Conservation (phyloP, 2,888 invertebrate species). For the Lacanobia wlatinum region DNA sequence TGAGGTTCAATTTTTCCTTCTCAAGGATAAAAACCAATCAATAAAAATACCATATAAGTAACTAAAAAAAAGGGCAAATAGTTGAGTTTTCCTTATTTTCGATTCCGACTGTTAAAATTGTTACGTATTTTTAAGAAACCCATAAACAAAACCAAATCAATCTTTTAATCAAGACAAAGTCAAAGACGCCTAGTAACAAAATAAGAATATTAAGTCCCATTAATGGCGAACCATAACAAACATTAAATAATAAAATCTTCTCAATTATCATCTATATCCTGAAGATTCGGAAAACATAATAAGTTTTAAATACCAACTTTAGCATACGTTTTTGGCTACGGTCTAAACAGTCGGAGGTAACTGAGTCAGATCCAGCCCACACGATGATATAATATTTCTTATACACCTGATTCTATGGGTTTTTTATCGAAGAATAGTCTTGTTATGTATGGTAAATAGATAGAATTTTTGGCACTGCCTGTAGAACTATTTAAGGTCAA, state of each 20-base stretch:
- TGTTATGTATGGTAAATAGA: background rate
- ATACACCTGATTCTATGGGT: constrained; percentile 55
- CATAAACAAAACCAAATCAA: constrained; percentile 34
- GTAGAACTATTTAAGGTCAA: background rate
- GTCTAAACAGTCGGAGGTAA: constrained; percentile 66
- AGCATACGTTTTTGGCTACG: constrained; percentile 79
- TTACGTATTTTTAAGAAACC: constrained; percentile 5
- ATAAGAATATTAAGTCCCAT: constrained; percentile 61
- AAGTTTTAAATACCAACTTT: constrained; percentile 81
- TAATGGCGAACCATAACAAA: constrained; percentile 61
- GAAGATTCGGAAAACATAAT: constrained; percentile 70
- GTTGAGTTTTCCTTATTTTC: constrained; percentile 10
- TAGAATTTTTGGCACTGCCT: background rate
- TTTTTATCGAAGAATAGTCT: constrained; percentile 19
- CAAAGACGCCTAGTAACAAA: constrained; percentile 59
- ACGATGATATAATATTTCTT: constrained; percentile 68
- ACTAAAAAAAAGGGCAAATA: background rate
- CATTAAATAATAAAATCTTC: constrained; percentile 57
- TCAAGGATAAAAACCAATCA: background rate
- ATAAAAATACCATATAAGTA: background rate
- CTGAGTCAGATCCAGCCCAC: constrained; percentile 78
- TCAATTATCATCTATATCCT: constrained; percentile 67
- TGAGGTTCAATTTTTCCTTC: background rate
- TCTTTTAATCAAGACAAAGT: constrained; percentile 17
- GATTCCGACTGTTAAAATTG: constrained; percentile 1